Percentiles rank a stretch among this genome's conserved stretches.
These are phyloP conservation scores for Rhingia campestris DNA, from an alignment of 2,888 invertebrate species.

Conservation along the genomic window DNA sequence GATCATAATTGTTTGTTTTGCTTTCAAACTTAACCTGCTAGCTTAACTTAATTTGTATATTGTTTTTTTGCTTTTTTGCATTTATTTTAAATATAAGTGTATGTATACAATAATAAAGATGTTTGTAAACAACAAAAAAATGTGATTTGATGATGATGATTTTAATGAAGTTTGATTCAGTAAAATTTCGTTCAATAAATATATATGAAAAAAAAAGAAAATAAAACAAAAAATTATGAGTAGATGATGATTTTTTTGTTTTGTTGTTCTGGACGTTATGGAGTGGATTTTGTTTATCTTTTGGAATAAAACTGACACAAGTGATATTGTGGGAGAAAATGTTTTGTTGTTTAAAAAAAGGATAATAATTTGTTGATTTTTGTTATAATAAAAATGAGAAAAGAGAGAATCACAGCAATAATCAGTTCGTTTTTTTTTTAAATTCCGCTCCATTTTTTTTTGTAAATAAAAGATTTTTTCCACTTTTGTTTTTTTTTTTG, in stretches of 20 bases:
- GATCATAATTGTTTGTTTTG: constrained; percentile 39
- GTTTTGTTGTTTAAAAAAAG: constrained; percentile 60
- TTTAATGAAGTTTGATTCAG: constrained; percentile 34
- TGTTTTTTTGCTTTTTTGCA: constrained; percentile 27
- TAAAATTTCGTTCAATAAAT: constrained; percentile 63
- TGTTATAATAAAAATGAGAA: constrained; percentile 73
- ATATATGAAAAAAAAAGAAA: constrained; percentile 49
- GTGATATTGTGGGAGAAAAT: constrained; percentile 60
- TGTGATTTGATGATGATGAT: constrained; percentile 58
- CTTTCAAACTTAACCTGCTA: constrained; percentile 28
- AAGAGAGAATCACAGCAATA: constrained; percentile 81
- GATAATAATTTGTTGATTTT: constrained; percentile 51
- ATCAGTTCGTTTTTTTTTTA: constrained; percentile 81
- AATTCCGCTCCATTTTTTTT: constrained; percentile 76
- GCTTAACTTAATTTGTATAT: constrained; percentile 65
- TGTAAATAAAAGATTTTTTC: constrained; percentile 61
- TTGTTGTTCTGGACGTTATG: constrained; percentile 33
- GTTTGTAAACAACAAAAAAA: constrained; percentile 54
- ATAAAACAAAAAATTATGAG: constrained; percentile 36
- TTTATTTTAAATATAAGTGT: constrained; percentile 32
- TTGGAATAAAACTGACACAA: constrained; percentile 54
- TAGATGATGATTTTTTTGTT: constrained; percentile 31
- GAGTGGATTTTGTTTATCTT: constrained; percentile 49
- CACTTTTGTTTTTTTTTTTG: constrained; percentile 47
- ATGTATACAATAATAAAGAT: constrained; percentile 44